Evolutionary conservation across 2,888 invertebrate genomes (phyloP).

Genomic region (Acrocera orbiculus): DNA sequence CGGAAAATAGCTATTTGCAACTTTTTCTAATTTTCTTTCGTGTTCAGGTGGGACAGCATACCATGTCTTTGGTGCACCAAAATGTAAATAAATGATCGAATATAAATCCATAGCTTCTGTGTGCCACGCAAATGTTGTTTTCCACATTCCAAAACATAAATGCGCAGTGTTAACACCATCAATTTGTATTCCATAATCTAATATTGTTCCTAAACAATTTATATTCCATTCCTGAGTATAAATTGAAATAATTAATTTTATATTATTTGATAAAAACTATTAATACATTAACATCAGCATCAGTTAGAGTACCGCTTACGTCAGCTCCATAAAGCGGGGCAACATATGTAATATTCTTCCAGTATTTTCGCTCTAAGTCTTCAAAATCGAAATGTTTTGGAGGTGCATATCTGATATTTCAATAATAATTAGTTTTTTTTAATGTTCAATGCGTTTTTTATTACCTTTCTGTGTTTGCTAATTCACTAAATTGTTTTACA

Average conservation of each 20-base stretch:
- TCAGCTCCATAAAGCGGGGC: too few relatives aligned
- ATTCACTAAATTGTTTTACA: constrained; percentile 70
- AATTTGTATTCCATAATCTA: constrained; percentile 92
- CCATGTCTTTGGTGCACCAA: constrained; percentile 49
- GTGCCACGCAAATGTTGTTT: constrained; percentile 99
- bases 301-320: too few relatives aligned
- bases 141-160: constrained; percentile 99
- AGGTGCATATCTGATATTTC: too few relatives aligned
- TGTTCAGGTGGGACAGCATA: constrained; percentile 94
- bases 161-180: constrained; percentile 98
- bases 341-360: too few relatives aligned
- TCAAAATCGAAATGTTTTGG: too few relatives aligned
- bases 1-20: constrained; percentile 85
- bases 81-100: constrained; percentile 96
- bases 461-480: constrained; percentile 63
- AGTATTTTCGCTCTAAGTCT: too few relatives aligned
- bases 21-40: constrained; percentile 77
- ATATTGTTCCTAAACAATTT: constrained; percentile 76
- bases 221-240: constrained; percentile 63
- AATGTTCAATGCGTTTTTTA: too few relatives aligned
- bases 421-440: too few relatives aligned
- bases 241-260: not conserved
- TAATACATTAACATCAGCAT: too few relatives aligned
- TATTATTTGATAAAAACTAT: too few relatives aligned
- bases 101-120: constrained; percentile 99